phyloP scores from a whole-genome alignment of 92 coral and sea anemone genomes.

The Paragorgia papillata region DNA sequence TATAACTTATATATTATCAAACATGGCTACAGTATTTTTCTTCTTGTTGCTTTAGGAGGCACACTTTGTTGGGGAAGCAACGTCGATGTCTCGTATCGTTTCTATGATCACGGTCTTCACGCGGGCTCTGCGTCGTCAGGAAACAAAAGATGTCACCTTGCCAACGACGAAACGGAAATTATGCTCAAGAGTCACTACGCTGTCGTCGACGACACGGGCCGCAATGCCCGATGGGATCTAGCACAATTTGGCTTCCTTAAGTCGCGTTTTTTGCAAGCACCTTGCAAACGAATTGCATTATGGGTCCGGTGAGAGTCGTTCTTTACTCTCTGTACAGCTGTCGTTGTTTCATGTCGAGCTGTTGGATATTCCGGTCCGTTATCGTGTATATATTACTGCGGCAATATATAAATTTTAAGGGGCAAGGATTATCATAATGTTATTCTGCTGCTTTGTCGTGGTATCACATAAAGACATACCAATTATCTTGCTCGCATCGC shows the following conservation, averaged over 20 bases:
- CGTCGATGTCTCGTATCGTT: constrained; percentile 51
- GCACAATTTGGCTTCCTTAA: constrained; percentile 62
- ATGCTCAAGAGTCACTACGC: constrained; percentile 66
- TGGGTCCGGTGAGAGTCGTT: constrained; percentile 51
- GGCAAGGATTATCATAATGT: too few species aligned
- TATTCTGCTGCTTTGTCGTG: too few species aligned
- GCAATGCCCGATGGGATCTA: constrained; percentile 52
- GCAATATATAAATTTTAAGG: too few species aligned
- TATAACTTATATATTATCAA: too few species aligned
- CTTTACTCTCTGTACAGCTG: too few species aligned
- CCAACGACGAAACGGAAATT: constrained; percentile 57
- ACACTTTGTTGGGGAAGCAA: constrained; percentile 59
- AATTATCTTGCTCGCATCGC: too few species aligned
- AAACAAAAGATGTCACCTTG: constrained; percentile 56
- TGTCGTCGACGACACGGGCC: constrained; percentile 36
- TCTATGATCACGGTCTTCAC: constrained; percentile 62
- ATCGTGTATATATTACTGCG: too few species aligned
- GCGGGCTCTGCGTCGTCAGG: constrained; percentile 49
- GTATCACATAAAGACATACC: too few species aligned
- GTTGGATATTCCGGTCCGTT: too few species aligned
- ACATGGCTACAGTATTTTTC: background rate
- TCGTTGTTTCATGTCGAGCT: background rate
- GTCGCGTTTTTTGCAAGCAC: constrained; percentile 49
- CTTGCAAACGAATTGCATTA: constrained; percentile 58
- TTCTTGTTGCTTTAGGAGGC: constrained; percentile 20